These are phyloP conservation scores for Pluvianellus socialis DNA, from an alignment of 2,113 vertebrate genomes.

Conservation along the genomic window DNA sequence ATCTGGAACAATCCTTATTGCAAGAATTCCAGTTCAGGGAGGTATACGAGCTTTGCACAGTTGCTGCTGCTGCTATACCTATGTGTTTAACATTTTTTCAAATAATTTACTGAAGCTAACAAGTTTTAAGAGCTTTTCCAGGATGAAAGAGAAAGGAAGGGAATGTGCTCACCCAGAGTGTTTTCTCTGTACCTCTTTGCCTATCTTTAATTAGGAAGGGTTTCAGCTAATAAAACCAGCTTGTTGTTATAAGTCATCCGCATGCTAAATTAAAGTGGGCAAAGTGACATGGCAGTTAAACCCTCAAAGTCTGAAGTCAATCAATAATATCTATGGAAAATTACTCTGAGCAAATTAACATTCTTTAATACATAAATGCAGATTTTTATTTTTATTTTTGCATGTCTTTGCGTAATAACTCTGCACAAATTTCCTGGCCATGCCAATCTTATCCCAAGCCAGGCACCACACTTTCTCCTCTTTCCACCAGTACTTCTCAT, in stretches of 20 bases:
- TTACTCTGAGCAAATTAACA: slow-evolving; percentile 44
- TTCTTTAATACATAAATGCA: slow-evolving; percentile 3
- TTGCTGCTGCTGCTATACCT: background rate
- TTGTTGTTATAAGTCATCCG: slow-evolving; percentile 52
- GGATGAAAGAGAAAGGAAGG: background rate
- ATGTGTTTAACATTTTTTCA: background rate
- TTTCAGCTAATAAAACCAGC: slow-evolving; percentile 49
- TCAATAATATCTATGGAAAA: slow-evolving; percentile 70
- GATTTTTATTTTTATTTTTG: background rate
- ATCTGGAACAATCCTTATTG: background rate
- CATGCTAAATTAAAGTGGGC: slow-evolving; percentile 59
- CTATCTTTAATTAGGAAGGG: slow-evolving; percentile 56
- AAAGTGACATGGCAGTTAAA: slow-evolving; percentile 52
- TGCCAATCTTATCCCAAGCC: background rate
- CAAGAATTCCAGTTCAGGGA: background rate
- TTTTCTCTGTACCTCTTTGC: slow-evolving; percentile 45
- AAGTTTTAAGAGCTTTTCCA: slow-evolving; percentile 14
- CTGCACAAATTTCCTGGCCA: background rate
- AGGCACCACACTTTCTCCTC: background rate
- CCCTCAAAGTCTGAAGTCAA: slow-evolving; percentile 38
- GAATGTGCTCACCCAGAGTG: background rate
- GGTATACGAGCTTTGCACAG: background rate
- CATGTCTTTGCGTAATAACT: background rate
- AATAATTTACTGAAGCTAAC: background rate
- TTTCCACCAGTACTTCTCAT: background rate